Conservation (phyloP, 2,797 vertebrate species). For the Rhinophrynus dorsalis region DNA sequence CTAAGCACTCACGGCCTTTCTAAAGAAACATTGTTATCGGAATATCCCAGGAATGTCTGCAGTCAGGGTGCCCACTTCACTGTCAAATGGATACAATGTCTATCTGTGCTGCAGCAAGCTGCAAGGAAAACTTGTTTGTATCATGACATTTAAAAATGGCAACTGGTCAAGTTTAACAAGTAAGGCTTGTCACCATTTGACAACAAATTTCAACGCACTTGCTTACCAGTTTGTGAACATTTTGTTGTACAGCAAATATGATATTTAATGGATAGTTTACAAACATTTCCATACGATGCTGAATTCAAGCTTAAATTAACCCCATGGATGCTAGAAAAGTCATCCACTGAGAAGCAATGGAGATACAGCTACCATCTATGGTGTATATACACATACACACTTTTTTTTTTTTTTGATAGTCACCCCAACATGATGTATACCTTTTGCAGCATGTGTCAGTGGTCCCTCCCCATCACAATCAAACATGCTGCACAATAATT, state of each 20-base stretch:
- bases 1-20: neutral
- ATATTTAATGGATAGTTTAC: too few species aligned
- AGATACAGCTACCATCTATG: too few species aligned
- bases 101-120: slow-evolving; percentile 3
- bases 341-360: too few species aligned
- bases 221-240: neutral
- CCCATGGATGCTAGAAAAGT: too few species aligned
- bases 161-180: slow-evolving; percentile 9
- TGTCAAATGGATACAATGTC: slow-evolving; percentile 23
- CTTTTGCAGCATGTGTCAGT: too few species aligned
- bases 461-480: too few species aligned
- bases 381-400: too few species aligned
- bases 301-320: too few species aligned
- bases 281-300: too few species aligned
- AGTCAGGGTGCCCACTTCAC: slow-evolving; percentile 1
- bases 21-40: neutral
- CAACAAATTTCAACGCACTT: neutral
- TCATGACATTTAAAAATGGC: slow-evolving; percentile 43
- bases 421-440: too few species aligned
- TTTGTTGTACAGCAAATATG: slow-evolving; percentile 2
- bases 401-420: too few species aligned
- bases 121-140: slow-evolving; percentile 2
- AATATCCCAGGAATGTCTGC: slow-evolving; percentile 6
- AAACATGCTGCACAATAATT: too few species aligned
- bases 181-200: neutral